phyloP scores from a whole-genome alignment of 2,888 invertebrate genomes.

The Lasioglossum lativentre region DNA sequence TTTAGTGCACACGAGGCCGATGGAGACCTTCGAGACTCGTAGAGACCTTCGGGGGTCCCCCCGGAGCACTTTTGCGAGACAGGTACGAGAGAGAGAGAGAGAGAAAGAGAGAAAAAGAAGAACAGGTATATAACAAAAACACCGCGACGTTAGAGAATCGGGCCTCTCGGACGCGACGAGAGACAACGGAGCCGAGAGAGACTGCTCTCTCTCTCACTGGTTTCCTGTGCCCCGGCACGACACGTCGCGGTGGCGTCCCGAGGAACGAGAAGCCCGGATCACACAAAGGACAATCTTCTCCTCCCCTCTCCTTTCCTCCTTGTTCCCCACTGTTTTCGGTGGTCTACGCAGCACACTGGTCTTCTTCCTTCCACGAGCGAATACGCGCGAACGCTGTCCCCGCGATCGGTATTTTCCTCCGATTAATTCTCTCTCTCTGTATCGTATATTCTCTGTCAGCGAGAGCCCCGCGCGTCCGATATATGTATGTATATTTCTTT shows the following conservation, averaged over 20 bases:
- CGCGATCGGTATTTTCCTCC: background rate
- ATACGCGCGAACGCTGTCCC: background rate
- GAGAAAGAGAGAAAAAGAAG: background rate
- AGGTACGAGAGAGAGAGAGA: slow-evolving; percentile 34
- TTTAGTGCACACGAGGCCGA: slow-evolving; percentile 19
- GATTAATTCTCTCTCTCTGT: slow-evolving; percentile 31
- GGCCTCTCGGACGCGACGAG: slow-evolving; percentile 28
- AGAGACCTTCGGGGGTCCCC: background rate
- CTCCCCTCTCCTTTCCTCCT: slow-evolving; percentile 33
- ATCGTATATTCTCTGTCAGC: slow-evolving; percentile 7
- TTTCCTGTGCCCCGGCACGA: slow-evolving; percentile 49
- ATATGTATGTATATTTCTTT: slow-evolving; percentile 29
- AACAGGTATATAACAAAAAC: slow-evolving; percentile 56
- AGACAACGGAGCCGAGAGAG: slow-evolving; percentile 20
- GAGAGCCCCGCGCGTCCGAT: background rate
- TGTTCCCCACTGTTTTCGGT: slow-evolving; percentile 17
- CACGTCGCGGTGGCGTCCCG: slow-evolving; percentile 60
- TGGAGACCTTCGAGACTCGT: slow-evolving; percentile 49
- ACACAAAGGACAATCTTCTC: slow-evolving; percentile 65
- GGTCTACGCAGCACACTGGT: background rate
- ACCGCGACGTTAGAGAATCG: slow-evolving; percentile 29
- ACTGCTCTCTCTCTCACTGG: slow-evolving; percentile 21
- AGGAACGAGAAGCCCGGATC: slow-evolving; percentile 60
- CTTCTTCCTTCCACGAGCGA: no score
- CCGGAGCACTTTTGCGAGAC: slow-evolving; percentile 22